Base-by-base conservation (phyloP, 2,888 invertebrate species). In the Panzeria rudis region DNA sequence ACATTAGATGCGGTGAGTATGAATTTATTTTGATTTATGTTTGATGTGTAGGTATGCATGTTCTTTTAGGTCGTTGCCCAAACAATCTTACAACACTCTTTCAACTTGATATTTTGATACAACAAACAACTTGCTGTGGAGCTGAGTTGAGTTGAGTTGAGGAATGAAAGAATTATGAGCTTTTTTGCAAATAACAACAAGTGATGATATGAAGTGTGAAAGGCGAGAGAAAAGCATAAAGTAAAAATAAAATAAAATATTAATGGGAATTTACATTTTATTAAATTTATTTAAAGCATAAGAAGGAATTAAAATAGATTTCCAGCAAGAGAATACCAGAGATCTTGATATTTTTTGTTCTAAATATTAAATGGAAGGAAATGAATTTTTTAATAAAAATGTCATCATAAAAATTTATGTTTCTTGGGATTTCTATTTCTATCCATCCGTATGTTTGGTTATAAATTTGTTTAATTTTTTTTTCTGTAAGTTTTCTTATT, bases 31-130 rank as follows among this genome's bases (percentile, higher is more conserved):
- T 85, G 85, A 85, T 85, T 85, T 85, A 85, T 85, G 85, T 75
- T 75, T 85, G 85, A 85, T 85, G 85, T 85, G 85, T 82, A 85
- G 85, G 85, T 85, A 85, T 82, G 82, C 78, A 75, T 82, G 82
- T 84, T 84, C 64, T 77, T 44, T 72, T 32, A 13, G 41, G 35
- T 52, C 41, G 17, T 35, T 32, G 25, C 44, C 15, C 61, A 38
- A n/a, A n/a, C n/a, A n/a, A n/a, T n/a, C 35, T 38, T 15, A 23
- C 69, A 59, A 64, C 38, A 69, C 69, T n/a, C n/a, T 79, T 68
- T 29, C 25, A 56, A 50, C 41, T 25, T 13, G 8, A 44, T 52
- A 62, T 73, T 59, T 44, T 47, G 47, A 62, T 64, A 9, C 52
- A 44, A 44, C 9, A 47, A 6, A 32, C 61, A 38, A 32, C 41